These are phyloP conservation scores for Condylura cristata DNA, from an alignment of 2,113 vertebrate genomes.

Conservation along the genomic window DNA sequence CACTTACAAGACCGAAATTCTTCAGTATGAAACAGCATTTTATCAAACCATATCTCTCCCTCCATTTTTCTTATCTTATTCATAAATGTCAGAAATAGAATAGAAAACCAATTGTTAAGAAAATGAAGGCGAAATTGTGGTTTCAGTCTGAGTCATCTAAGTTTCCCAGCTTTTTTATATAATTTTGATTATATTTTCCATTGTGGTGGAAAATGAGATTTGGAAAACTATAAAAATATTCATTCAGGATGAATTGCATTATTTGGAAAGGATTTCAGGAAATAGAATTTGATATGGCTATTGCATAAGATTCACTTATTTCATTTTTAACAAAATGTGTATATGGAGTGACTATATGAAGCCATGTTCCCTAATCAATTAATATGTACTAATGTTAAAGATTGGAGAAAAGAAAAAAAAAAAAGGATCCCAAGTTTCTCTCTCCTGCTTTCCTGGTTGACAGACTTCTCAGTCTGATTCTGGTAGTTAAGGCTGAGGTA, in stretches of 20 bases:
- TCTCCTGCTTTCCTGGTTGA: background rate
- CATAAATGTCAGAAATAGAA: slow-evolving; percentile 1
- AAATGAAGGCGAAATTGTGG: background rate
- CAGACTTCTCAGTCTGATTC: background rate
- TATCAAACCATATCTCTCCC: background rate
- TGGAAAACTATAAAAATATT: slow-evolving; percentile 23
- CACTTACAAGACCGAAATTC: background rate
- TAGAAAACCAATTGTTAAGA: background rate
- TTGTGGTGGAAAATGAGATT: slow-evolving; percentile 4
- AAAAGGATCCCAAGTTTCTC: background rate
- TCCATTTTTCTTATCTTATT: background rate
- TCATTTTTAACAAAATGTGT: background rate
- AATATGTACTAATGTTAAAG: background rate
- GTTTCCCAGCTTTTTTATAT: slow-evolving; percentile 44
- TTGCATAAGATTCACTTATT: background rate
- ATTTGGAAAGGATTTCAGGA: background rate
- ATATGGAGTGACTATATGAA: background rate
- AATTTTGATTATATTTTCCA: slow-evolving; percentile 35
- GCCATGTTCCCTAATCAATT: background rate
- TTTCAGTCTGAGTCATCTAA: background rate
- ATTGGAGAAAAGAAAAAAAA: background rate
- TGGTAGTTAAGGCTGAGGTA: background rate
- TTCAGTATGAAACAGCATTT: background rate
- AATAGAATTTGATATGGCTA: background rate
- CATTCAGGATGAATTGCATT: background rate